Percentiles rank a stretch among this genome's conserved stretches.
Evolutionary conservation across 2,888 invertebrate species (phyloP).

Genomic region (Fissipunctia ypsillon): DNA sequence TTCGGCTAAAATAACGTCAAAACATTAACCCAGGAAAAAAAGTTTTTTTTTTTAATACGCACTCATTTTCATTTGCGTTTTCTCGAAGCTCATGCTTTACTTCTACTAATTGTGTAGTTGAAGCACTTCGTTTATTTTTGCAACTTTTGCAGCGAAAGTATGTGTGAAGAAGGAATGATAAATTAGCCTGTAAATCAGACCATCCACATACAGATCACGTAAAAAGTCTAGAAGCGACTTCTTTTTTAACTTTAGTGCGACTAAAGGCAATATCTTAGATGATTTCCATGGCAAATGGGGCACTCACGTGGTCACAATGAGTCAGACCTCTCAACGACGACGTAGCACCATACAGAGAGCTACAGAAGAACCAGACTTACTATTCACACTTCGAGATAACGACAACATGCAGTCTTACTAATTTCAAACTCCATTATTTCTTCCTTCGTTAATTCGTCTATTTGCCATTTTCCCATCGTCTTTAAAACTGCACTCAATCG

Average conservation of each 20-base stretch:
- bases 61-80: constrained; percentile 41
- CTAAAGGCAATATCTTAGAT: constrained; percentile 59
- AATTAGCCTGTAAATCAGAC: constrained; percentile 38
- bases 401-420: background rate
- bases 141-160: constrained; percentile 41
- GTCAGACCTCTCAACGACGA: constrained; percentile 52
- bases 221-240: constrained; percentile 38
- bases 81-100: constrained; percentile 12
- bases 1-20: constrained; percentile 34
- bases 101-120: constrained; percentile 16
- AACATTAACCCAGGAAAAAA: constrained; percentile 3
- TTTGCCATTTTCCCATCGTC: background rate
- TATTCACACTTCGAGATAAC: too few relatives aligned
- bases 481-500: background rate
- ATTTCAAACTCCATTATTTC: background rate
- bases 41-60: constrained; percentile 25
- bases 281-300: constrained; percentile 59
- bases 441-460: background rate
- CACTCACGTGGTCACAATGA: constrained; percentile 59
- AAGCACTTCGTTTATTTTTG: constrained; percentile 46
- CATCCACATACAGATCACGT: constrained; percentile 42
- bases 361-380: constrained; percentile 28
- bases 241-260: constrained; percentile 23
- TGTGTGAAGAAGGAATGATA: constrained; percentile 37
- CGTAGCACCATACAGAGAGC: constrained; percentile 6